Evolutionary conservation across 2,113 vertebrate species (phyloP), one percentile per base, ranked within the genome.

Genomic region (Hippoglossus stenolepis): DNA sequence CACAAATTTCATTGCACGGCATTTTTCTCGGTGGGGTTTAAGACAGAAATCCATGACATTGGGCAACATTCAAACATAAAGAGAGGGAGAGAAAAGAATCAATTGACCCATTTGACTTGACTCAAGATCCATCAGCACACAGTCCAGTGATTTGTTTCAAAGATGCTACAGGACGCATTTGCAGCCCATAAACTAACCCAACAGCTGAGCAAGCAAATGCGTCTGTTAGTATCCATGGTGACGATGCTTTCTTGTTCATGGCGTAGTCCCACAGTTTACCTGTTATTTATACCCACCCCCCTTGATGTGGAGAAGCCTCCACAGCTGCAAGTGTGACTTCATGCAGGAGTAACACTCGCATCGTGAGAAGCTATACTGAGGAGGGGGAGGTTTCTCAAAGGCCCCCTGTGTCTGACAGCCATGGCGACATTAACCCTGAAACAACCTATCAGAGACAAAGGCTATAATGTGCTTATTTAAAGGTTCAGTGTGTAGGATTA

Each of bases 211-310:
- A 79, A 84, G 78, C 72, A 72, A 23, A 49, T 82, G 64, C 10
- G 0, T 73, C 71, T 62, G 21, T 65, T 35, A 54, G 84, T 80
- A 77, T 72, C 79, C 79, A 85, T 86, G 60, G 31, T 31, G 54
- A 81, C 12, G 40, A 81, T 12, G 31, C 64, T 60, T 77, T 77
- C 65, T 43, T 47, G 51, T 43, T 23, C 6, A 18, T 66, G 56
- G 21, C 9, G 58, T 21, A 79, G 64, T 57, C 43, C 20, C 59
- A 65, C 31, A 49, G 51, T 75, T 59, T 24, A 64, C 43, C 45
- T 66, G 47, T 57, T 67, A 76, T 67, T 76, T 49, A 57, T 24
- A 23, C 51, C n/a, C 65, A 24, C 53, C 49, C 21, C 56, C 56
- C 43, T 65, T n/a, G 31, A 54, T 56, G 61, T 49, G 62, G 45